Base-by-base conservation (phyloP, 2,113 vertebrate species). In the Nestor notabilis region DNA sequence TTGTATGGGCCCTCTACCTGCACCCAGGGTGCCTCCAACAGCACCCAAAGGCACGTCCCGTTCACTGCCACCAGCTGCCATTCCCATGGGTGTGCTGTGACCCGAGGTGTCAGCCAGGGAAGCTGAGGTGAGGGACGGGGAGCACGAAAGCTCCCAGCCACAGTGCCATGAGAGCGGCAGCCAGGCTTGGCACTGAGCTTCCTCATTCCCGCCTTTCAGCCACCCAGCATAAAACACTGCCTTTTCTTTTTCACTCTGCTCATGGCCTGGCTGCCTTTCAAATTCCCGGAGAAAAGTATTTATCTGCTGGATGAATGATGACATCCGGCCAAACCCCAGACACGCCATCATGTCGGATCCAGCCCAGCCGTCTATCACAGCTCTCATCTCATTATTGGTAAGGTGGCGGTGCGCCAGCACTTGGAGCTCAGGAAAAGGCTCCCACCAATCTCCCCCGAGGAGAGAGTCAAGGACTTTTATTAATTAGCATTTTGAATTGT, bases 381-480 rank as follows among this genome's bases (percentile, higher is more conserved):
- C 69, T 77, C 90, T 83, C 91, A 93, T 80, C 95, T 74, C 50
- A 0, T 68, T 77, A 94, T 58, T 78, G 72, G 71, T 70, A 89
- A 58, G 88, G 86, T 97, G 96, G 96, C 96, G 17, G 33, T 24
- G 7, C 3, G 97, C 98, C 97, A 98, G 95, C 60, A 58, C 81
- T 49, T 71, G 46, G 95, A 94, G 85, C 83, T 93, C 17, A 1
- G 72, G 53, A 96, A 95, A 96, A 81, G 95, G 93, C 93, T 93
- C 98, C 97, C 98, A 98, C 94, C 95, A 97, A 90, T 97, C 97
- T 97, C 87, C 95, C 95, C 97, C 97, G 97, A 98, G 89, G 90
- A 97, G 97, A 98, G 74, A 97, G 94, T 95, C 98, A 98, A 98
- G 98, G 98, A 98, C 98, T 94, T 97, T 92, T 84, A 95, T 95